phyloP scores from a whole-genome alignment of 2,113 vertebrate genomes.

The Leptocoma aspasia region DNA sequence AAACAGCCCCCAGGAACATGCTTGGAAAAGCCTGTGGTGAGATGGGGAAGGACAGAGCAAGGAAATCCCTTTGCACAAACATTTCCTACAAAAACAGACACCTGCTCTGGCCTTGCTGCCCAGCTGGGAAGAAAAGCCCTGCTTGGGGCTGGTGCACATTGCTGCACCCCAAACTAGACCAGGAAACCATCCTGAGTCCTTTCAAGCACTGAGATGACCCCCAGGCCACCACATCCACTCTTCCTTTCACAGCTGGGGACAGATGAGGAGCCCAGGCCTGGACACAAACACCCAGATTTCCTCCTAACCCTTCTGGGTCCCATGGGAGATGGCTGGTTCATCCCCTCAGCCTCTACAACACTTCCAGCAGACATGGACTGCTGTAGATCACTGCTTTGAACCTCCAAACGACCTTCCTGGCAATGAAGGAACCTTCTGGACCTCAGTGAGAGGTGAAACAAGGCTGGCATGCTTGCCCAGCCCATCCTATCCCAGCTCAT shows the following conservation, averaged over 20 bases:
- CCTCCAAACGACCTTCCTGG: not conserved
- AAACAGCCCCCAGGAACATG: not conserved
- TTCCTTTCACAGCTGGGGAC: fast-evolving
- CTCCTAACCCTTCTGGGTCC: not conserved
- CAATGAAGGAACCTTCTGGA: not conserved
- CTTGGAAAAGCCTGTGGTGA: fast-evolving
- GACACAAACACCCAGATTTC: not conserved
- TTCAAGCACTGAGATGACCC: not conserved
- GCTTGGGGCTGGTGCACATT: not conserved
- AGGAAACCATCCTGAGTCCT: not conserved
- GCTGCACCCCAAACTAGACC: not conserved
- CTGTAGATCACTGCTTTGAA: not conserved
- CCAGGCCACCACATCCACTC: not conserved
- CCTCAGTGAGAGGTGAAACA: not conserved
- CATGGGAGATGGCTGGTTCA: not conserved
- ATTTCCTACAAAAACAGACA: not conserved
- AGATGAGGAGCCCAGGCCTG: not conserved
- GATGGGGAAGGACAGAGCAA: not conserved
- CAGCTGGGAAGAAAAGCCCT: not conserved
- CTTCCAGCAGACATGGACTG: not conserved
- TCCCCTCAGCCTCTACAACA: not conserved
- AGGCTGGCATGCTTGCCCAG: fast-evolving
- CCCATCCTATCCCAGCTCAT: not conserved
- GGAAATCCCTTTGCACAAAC: not conserved
- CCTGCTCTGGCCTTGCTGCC: not conserved